phyloP scores from a whole-genome alignment of 2,797 vertebrate species.

The Pelochelys cantorii region DNA sequence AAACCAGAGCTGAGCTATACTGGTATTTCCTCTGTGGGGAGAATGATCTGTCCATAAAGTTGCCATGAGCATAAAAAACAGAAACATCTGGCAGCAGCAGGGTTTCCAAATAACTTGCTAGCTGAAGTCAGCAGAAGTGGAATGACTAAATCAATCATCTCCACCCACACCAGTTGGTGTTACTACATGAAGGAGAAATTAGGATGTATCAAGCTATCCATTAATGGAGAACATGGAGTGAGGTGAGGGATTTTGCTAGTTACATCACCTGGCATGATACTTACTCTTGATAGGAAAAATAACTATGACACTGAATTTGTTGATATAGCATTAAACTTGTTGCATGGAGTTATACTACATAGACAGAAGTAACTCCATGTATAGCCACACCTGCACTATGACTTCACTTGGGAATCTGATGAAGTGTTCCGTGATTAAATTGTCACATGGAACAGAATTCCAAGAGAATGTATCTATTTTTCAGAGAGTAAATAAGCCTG shows the following conservation, averaged over 20 bases:
- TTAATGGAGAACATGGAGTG: conserved; percentile 5
- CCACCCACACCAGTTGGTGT: background rate
- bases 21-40: conserved; percentile 1
- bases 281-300: rapidly evolving
- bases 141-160: background rate
- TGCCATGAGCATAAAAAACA: background rate
- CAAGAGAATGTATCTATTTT: background rate
- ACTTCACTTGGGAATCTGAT: background rate
- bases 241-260: background rate
- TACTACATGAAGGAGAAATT: conserved; percentile 16
- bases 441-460: conserved; percentile 11
- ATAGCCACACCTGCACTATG: conserved; percentile 34
- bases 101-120: conserved; percentile 14
- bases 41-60: background rate
- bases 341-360: background rate
- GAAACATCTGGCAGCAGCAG: conserved; percentile 10
- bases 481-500: background rate
- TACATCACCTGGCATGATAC: background rate
- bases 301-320: background rate
- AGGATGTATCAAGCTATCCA: background rate
- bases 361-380: background rate
- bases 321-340: background rate
- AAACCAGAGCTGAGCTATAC: background rate
- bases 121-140: conserved; percentile 13
- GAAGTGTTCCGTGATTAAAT: conserved; percentile 3